A percentile compares a stretch with the other conserved stretches of the same genome.
phyloP scores from a whole-genome alignment of 2,888 invertebrate species.

The Euplexia lucipara region DNA sequence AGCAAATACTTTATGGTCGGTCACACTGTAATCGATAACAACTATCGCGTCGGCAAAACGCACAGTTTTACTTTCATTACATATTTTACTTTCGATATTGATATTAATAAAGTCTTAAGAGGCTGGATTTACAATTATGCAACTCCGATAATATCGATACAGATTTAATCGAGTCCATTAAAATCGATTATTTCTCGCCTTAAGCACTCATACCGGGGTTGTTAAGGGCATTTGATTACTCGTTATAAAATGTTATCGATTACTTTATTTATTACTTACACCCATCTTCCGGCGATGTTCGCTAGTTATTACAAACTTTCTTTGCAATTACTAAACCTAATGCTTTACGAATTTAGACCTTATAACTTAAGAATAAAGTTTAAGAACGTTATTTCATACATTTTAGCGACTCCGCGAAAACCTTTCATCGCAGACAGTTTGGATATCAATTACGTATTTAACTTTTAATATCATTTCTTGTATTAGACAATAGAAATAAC shows the following conservation, averaged over 20 bases:
- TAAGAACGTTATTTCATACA: neutral
- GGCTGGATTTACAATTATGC: constrained; percentile 44
- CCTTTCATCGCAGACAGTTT: constrained; percentile 54
- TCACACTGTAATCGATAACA: constrained; percentile 59
- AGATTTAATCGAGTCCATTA: constrained; percentile 65
- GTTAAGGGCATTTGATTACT: constrained; percentile 68
- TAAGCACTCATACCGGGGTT: constrained; percentile 55
- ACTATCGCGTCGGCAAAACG: constrained; percentile 39
- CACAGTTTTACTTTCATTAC: constrained; percentile 58
- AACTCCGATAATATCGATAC: constrained; percentile 52
- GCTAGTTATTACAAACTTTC: constrained; percentile 45
- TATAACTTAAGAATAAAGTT: constrained; percentile 9
- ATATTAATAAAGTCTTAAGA: constrained; percentile 37
- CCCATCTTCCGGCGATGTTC: constrained; percentile 56
- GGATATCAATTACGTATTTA: constrained; percentile 59
- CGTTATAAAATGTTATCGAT: constrained; percentile 65
- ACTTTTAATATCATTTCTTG: constrained; percentile 51
- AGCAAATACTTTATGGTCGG: constrained; percentile 40
- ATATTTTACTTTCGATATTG: constrained; percentile 56
- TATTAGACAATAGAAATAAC: constrained; percentile 55
- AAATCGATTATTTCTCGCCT: constrained; percentile 63
- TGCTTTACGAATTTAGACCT: constrained; percentile 19
- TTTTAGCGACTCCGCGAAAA: constrained; percentile 27
- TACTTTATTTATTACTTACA: constrained; percentile 61
- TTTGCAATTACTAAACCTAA: constrained; percentile 25